phyloP scores from a whole-genome alignment of 2,888 invertebrate species.

The Cosmorhoe ocellata region DNA sequence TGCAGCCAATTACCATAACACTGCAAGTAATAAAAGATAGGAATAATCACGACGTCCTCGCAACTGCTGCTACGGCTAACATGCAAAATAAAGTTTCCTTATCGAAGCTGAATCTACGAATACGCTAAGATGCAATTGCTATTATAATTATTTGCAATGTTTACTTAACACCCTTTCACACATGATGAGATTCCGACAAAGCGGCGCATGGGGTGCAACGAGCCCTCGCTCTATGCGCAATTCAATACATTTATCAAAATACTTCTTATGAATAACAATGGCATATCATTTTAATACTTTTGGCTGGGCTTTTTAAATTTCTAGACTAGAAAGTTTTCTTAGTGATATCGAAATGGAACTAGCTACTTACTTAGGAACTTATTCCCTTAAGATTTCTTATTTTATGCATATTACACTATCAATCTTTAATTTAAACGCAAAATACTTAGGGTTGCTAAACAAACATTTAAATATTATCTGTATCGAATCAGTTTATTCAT shows the following conservation, averaged over 20 bases:
- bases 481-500: conserved; percentile 68
- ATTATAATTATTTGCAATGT: conserved; percentile 83
- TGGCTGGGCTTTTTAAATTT: conserved; percentile 5
- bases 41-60: conserved; percentile 64
- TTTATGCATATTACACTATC: background rate
- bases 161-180: conserved; percentile 84
- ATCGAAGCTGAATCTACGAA: conserved; percentile 66
- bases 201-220: conserved; percentile 49
- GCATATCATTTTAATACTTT: conserved; percentile 31
- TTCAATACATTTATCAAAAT: conserved; percentile 54
- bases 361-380: no score
- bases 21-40: conserved; percentile 63
- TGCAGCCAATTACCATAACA: conserved; percentile 76
- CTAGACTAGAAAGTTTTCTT: no score
- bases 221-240: conserved; percentile 42
- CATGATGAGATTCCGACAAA: conserved; percentile 77
- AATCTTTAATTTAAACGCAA: background rate
- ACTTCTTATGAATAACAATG: conserved; percentile 52
- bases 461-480: conserved; percentile 51
- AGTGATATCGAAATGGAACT: no score
- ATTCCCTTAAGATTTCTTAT: no score
- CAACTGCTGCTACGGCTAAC: conserved; percentile 63
- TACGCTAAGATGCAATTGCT: conserved; percentile 70
- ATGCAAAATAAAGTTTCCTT: conserved; percentile 74
- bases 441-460: conserved; percentile 30